Percentiles rank a stretch among this genome's conserved stretches.
Evolutionary conservation across 2,113 vertebrate genomes (phyloP).

Genomic region (Ondatra zibethicus): DNA sequence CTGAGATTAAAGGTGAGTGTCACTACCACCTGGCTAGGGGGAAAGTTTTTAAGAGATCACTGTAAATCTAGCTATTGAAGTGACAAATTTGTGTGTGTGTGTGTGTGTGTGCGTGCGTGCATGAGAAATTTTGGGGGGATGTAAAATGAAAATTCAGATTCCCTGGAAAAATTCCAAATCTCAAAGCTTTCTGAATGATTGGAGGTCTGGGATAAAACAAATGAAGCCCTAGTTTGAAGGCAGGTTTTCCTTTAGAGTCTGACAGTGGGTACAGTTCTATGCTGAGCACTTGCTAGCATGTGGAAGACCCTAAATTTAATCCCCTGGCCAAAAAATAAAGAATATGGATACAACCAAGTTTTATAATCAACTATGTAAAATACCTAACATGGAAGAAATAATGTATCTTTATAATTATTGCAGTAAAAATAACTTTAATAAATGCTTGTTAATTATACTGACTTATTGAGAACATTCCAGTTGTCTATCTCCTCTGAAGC

Average conservation of each 20-base stretch:
- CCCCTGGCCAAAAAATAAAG: neutral
- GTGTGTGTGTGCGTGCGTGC: neutral
- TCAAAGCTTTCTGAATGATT: neutral
- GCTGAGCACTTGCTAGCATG: too few species aligned
- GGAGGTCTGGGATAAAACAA: neutral
- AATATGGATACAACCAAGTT: neutral
- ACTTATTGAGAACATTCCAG: neutral
- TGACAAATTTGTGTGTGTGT: neutral
- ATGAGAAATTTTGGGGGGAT: neutral
- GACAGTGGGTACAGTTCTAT: too few species aligned
- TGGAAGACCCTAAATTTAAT: too few species aligned
- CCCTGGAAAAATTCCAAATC: neutral
- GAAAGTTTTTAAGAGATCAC: neutral
- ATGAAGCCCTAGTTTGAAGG: neutral
- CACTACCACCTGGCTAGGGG: too few species aligned
- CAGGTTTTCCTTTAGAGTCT: neutral
- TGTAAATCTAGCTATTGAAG: neutral
- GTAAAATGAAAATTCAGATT: constrained; percentile 32
- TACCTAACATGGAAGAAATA: neutral
- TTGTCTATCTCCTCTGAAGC: too few species aligned
- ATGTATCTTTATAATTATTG: neutral
- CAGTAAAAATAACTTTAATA: constrained; percentile 22
- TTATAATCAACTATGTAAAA: neutral
- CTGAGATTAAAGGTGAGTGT: too few species aligned
- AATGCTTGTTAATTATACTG: neutral